Percentiles rank a stretch among this genome's conserved stretches.
These are phyloP conservation scores for Rhabdomys dilectus DNA, from an alignment of 2,113 vertebrate species.

Conservation along the genomic window DNA sequence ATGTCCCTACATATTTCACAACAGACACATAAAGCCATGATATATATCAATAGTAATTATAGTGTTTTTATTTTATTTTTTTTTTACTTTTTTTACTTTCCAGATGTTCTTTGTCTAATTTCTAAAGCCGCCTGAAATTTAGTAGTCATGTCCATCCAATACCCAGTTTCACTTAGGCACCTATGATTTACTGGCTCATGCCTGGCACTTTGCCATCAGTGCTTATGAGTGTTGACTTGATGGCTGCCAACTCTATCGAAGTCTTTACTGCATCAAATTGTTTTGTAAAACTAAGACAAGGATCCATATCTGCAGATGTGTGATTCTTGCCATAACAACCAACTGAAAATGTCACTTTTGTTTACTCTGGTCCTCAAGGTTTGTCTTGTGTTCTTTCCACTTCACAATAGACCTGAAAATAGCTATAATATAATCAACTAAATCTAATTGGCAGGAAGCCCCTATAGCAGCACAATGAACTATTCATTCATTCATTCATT, in stretches of 20 bases:
- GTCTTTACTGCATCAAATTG: neutral
- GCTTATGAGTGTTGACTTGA: constrained; percentile 30
- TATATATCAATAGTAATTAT: neutral
- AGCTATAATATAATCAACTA: neutral
- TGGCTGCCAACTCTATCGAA: neutral
- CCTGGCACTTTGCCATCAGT: neutral
- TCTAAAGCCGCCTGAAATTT: neutral
- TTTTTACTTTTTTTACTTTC: neutral
- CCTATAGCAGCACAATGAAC: neutral
- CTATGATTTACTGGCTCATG: neutral
- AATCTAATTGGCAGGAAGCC: neutral
- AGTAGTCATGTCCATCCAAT: neutral
- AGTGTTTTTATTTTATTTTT: neutral
- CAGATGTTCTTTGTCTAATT: constrained; percentile 2
- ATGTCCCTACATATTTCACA: neutral
- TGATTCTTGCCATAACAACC: neutral
- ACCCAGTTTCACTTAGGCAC: neutral
- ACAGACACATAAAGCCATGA: neutral
- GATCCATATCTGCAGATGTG: neutral
- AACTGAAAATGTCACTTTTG: neutral
- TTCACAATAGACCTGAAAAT: neutral
- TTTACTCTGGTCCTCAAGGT: neutral
- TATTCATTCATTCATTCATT: neutral
- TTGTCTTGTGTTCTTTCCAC: neutral
- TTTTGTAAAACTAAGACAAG: neutral